A percentile compares a stretch with the other conserved stretches of the same genome.
Conservation (phyloP, 2,888 invertebrate genomes). For the Plagiodera versicolora region DNA sequence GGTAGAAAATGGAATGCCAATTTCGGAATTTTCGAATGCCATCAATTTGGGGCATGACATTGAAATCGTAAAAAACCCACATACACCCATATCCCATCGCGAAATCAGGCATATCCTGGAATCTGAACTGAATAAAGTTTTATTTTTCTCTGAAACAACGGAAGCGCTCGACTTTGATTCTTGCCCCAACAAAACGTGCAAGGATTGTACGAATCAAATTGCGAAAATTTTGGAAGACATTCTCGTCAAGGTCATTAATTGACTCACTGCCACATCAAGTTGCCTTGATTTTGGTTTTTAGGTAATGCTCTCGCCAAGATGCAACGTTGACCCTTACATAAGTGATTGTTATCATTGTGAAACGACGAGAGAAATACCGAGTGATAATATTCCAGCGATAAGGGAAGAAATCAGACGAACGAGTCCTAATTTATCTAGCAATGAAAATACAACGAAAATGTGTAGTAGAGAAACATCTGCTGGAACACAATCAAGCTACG, state of each 20-base stretch:
- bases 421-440: no score
- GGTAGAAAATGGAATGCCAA: no score
- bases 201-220: slow-evolving; percentile 14
- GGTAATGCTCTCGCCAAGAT: slow-evolving; percentile 12
- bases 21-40: no score
- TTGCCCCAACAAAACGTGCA: slow-evolving; percentile 9
- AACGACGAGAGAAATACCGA: no score
- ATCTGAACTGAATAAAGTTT: slow-evolving; percentile 8
- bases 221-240: slow-evolving; percentile 15
- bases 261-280: no score
- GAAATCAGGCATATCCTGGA: slow-evolving; percentile 22
- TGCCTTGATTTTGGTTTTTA: background rate
- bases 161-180: background rate
- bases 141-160: background rate
- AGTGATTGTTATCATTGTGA: no score
- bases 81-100: slow-evolving; percentile 12
- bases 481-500: no score
- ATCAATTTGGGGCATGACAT: no score
- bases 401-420: no score
- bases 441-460: no score
- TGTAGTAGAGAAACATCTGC: no score
- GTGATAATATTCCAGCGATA: no score
- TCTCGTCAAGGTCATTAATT: slow-evolving; percentile 8
- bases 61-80: background rate
- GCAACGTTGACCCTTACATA: background rate